A percentile compares a stretch with the other conserved stretches of the same genome.
phyloP scores from a whole-genome alignment of 2,797 vertebrate species.

The Myotis planiceps region DNA sequence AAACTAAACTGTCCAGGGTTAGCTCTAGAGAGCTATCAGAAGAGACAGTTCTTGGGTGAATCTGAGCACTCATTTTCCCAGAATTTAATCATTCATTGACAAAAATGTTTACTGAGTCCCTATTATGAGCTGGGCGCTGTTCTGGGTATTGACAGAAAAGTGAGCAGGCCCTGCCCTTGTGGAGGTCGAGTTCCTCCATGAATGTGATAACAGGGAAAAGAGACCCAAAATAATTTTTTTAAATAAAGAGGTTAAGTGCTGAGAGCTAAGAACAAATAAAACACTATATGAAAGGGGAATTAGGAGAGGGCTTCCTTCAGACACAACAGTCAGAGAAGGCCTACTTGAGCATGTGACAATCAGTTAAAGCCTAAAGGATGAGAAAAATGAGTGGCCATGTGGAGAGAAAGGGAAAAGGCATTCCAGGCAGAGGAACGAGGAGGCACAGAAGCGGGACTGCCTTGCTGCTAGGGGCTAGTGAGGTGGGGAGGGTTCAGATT shows the following conservation, averaged over 20 bases:
- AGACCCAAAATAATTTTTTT: not conserved
- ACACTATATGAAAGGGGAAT: not conserved
- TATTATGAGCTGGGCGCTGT: rapidly evolving
- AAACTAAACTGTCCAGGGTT: not conserved
- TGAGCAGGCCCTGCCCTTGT: not conserved
- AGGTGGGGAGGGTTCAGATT: not conserved
- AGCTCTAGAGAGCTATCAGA: not conserved
- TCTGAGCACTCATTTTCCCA: not conserved
- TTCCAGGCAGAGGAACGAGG: not conserved
- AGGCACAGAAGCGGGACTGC: not conserved
- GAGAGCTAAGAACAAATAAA: not conserved
- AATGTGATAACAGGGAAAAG: not conserved
- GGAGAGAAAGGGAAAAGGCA: not conserved
- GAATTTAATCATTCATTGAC: not conserved
- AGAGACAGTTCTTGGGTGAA: not conserved
- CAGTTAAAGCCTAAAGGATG: too few species aligned
- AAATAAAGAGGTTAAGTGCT: not conserved
- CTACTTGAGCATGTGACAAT: not conserved
- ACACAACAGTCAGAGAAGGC: not conserved
- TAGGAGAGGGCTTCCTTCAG: not conserved
- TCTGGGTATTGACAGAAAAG: not conserved
- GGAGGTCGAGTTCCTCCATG: not conserved
- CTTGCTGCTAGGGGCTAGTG: not conserved
- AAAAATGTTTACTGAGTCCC: not conserved
- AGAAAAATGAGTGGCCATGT: not conserved